A percentile compares a stretch with the other conserved stretches of the same genome.
Evolutionary conservation across 2,797 vertebrate species (phyloP).

Genomic region (Peromyscus eremicus): DNA sequence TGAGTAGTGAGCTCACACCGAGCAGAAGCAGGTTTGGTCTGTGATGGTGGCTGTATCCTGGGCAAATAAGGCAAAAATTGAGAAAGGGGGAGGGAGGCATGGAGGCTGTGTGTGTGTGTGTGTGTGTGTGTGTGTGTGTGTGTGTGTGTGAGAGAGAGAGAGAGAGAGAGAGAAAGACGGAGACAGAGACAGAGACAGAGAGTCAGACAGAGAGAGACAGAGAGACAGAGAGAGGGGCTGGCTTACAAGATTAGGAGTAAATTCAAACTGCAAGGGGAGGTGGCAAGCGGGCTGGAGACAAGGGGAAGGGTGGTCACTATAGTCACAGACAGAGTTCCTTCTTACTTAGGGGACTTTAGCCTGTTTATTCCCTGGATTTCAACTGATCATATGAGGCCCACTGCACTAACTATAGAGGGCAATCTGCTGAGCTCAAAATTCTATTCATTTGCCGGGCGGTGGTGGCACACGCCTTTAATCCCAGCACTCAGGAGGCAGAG

Average conservation of each 20-base stretch:
- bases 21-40: neutral
- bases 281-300: neutral
- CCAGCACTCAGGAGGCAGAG: too few relatives aligned
- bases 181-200: neutral
- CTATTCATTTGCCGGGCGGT: neutral
- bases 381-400: neutral
- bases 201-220: neutral
- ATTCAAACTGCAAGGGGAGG: neutral
- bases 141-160: neutral
- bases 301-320: fast-evolving
- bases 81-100: neutral
- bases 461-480: too few relatives aligned
- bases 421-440: neutral
- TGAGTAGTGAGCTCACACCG: neutral
- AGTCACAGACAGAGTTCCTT: neutral
- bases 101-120: neutral
- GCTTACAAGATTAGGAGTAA: neutral
- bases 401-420: neutral
- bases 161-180: neutral
- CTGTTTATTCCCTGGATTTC: neutral
- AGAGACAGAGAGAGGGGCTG: fast-evolving
- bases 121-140: neutral
- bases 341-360: neutral
- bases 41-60: neutral
- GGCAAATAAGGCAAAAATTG: neutral